These are phyloP conservation scores for Tubulanus polymorphus DNA, from an alignment of 2,888 invertebrate genomes.

Conservation along the genomic window DNA sequence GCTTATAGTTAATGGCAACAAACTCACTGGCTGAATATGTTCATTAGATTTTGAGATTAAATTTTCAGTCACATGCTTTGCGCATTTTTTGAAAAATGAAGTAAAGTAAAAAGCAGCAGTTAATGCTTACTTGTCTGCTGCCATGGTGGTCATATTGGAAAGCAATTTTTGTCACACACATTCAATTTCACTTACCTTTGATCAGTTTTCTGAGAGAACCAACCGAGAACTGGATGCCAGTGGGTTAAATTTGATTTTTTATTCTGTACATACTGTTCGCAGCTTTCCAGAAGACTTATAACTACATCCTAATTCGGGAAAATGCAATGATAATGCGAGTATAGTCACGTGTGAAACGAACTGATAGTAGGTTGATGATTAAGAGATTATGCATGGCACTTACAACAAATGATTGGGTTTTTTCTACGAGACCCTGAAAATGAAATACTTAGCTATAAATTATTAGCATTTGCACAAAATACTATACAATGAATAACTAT, in stretches of 20 bases:
- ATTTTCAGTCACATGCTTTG: too few species aligned
- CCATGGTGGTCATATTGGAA: too few species aligned
- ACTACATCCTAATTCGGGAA: slow-evolving; percentile 68
- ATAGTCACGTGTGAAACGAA: background rate
- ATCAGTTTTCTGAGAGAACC: slow-evolving; percentile 64
- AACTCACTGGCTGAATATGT: too few species aligned
- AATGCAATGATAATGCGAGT: background rate
- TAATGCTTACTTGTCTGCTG: too few species aligned
- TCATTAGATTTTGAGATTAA: too few species aligned
- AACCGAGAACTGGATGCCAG: slow-evolving; percentile 97
- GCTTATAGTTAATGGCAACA: too few species aligned
- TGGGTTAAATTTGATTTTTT: slow-evolving; percentile 85
- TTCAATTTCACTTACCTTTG: slow-evolving; percentile 37
- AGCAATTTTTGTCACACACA: too few species aligned
- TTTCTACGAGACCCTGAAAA: slow-evolving; percentile 47
- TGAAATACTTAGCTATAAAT: slow-evolving; percentile 10
- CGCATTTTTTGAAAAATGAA: too few species aligned
- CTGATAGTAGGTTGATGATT: background rate
- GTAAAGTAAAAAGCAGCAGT: too few species aligned
- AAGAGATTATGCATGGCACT: slow-evolving; percentile 19
- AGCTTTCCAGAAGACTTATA: slow-evolving; percentile 79
- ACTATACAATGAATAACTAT: too few species aligned
- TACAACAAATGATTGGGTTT: slow-evolving; percentile 49
- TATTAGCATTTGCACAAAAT: background rate
- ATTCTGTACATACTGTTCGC: slow-evolving; percentile 85